Evolutionary conservation across 2,113 vertebrate species (phyloP).

Genomic region (Collichthys lucidus): DNA sequence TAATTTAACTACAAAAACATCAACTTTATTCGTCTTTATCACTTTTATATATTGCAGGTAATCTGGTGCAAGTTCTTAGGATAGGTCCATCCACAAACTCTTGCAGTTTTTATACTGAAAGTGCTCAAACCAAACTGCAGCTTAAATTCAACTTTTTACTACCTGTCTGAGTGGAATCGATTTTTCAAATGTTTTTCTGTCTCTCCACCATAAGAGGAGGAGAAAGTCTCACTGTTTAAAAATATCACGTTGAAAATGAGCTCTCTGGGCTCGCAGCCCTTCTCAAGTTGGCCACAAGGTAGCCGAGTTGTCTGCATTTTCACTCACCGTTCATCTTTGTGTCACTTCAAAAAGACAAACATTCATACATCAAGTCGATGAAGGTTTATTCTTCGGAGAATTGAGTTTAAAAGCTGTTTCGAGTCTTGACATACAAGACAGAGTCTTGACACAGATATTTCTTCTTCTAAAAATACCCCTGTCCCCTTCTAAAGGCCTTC

Average conservation of each 20-base stretch:
- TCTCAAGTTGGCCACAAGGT: constrained; percentile 2
- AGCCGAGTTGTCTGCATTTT: constrained; percentile 26
- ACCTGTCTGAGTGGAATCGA: background rate
- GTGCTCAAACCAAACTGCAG: background rate
- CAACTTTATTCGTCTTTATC: background rate
- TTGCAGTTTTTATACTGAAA: background rate
- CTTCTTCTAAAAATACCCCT: constrained; percentile 90
- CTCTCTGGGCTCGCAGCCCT: background rate
- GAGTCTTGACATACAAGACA: constrained; percentile 75
- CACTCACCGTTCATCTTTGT: background rate
- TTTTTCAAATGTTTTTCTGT: constrained; percentile 55
- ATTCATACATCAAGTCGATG: background rate
- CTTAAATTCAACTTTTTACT: background rate
- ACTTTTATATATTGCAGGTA: background rate
- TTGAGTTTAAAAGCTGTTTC: background rate
- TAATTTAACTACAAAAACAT: background rate
- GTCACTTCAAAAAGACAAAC: background rate
- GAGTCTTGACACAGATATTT: constrained; percentile 75
- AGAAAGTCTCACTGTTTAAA: constrained; percentile 72
- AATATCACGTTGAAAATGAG: constrained; percentile 77
- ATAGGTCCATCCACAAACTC: background rate
- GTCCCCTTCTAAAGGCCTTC: constrained; percentile 82
- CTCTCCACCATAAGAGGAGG: constrained; percentile 80
- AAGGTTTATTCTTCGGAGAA: background rate
- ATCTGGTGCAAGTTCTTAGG: background rate